A percentile compares a stretch with the other conserved stretches of the same genome.
Conservation (phyloP, 2,797 vertebrate genomes). For the Acanthiza pusilla region DNA sequence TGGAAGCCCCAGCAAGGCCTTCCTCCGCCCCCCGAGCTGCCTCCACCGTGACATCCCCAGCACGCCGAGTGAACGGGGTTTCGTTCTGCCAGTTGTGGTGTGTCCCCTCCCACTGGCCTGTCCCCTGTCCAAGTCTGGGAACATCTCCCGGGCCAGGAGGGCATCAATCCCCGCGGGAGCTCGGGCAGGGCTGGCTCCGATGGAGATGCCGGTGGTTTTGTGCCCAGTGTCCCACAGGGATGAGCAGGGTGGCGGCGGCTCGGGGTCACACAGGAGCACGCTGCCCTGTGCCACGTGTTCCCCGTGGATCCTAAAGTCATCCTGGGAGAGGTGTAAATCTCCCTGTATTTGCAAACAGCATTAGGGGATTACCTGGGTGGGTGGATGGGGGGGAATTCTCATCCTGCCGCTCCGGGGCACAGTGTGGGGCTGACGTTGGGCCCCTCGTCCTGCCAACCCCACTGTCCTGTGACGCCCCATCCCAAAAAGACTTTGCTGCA, state of each 20-base stretch:
- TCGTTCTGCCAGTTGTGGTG: rapidly evolving
- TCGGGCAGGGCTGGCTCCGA: not conserved
- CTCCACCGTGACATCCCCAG: rapidly evolving
- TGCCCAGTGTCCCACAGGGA: not conserved
- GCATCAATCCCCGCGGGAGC: rapidly evolving
- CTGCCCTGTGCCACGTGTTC: not conserved
- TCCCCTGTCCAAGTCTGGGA: not conserved
- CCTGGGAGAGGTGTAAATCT: not conserved
- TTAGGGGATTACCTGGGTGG: not conserved
- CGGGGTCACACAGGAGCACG: rapidly evolving
- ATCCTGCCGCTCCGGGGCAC: not conserved
- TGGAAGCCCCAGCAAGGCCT: not conserved
- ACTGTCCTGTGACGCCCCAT: rapidly evolving
- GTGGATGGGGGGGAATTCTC: not conserved
- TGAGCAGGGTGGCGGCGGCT: rapidly evolving
- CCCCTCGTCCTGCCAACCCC: rapidly evolving
- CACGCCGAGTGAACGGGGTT: rapidly evolving
- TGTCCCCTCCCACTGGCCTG: not conserved
- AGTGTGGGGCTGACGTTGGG: rapidly evolving
- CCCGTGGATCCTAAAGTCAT: not conserved
- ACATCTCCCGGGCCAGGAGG: not conserved
- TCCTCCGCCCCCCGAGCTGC: not conserved
- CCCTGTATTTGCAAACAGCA: not conserved
- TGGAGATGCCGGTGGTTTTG: not conserved
- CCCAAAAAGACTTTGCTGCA: not conserved